A percentile compares a stretch with the other conserved stretches of the same genome.
These are phyloP conservation scores for Rhagophthalmus giganteus DNA, from an alignment of 2,888 invertebrate species.

Conservation along the genomic window DNA sequence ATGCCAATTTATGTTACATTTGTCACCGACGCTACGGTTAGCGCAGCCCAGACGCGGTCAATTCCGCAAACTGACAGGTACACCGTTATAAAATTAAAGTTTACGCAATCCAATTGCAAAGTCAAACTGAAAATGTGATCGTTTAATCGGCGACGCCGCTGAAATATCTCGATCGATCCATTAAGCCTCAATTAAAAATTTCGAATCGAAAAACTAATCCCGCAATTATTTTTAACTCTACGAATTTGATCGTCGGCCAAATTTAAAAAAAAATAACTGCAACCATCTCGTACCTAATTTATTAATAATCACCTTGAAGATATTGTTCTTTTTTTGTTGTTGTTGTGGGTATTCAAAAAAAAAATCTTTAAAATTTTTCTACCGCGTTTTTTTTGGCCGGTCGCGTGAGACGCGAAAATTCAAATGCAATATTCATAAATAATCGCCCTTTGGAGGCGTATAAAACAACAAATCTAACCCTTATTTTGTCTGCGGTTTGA, in stretches of 20 bases:
- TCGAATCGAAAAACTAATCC: neutral
- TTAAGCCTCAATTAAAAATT: constrained; percentile 4
- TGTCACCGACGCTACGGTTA: too few species aligned
- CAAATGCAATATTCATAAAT: constrained; percentile 2
- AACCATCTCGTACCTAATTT: neutral
- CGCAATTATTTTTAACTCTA: constrained; percentile 1
- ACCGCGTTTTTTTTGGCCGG: constrained; percentile 1
- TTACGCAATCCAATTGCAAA: neutral
- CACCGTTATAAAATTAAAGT: neutral
- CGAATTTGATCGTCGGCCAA: neutral
- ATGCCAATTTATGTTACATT: constrained; percentile 4
- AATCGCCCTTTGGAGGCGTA: constrained; percentile 7
- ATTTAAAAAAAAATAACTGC: neutral
- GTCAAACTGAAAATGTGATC: neutral
- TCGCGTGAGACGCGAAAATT: too few species aligned
- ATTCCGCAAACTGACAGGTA: too few species aligned
- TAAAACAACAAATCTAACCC: constrained; percentile 59
- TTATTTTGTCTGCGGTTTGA: constrained; percentile 62
- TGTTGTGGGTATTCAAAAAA: neutral
- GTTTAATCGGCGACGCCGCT: too few species aligned
- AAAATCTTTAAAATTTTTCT: neutral
- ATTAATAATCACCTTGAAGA: neutral
- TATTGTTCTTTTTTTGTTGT: neutral
- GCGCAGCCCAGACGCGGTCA: too few species aligned
- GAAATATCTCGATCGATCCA: too few species aligned